These are phyloP conservation scores for Aphidius colemani DNA, from an alignment of 2,888 invertebrate species.

Conservation along the genomic window DNA sequence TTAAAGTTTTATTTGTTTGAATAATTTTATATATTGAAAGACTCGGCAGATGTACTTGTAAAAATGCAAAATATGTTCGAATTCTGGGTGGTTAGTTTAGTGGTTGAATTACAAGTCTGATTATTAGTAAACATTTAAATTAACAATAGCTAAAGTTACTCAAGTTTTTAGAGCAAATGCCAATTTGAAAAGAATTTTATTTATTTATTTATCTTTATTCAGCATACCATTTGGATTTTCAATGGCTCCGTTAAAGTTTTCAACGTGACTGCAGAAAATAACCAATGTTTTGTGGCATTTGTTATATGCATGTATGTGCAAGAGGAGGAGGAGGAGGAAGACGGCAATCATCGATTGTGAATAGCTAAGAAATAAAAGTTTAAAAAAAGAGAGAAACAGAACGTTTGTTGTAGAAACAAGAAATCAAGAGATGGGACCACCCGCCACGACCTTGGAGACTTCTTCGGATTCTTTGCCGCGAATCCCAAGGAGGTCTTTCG, in stretches of 20 bases:
- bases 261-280: conserved; percentile 14
- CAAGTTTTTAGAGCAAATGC: conserved; percentile 39
- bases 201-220: conserved; percentile 29
- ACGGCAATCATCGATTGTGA: background rate
- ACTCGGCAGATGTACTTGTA: conserved; percentile 51
- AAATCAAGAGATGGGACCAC: conserved; percentile 60
- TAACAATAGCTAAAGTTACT: conserved; percentile 55
- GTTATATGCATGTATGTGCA: background rate
- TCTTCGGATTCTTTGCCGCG: conserved; percentile 42
- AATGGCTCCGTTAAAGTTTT: conserved; percentile 18
- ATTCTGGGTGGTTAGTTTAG: conserved; percentile 60
- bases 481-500: conserved; percentile 59
- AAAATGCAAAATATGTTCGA: conserved; percentile 58
- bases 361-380: too few species aligned
- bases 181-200: conserved; percentile 22
- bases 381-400: background rate
- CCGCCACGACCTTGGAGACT: conserved; percentile 55
- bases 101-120: conserved; percentile 59
- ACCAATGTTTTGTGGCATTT: background rate
- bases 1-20: background rate
- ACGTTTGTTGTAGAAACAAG: conserved; percentile 53
- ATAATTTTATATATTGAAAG: background rate
- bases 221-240: conserved; percentile 30
- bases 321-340: background rate
- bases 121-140: conserved; percentile 62